Percentiles rank a stretch among this genome's conserved stretches.
These are phyloP conservation scores for Sylvia atricapilla DNA, from an alignment of 2,113 vertebrate species.

Conservation along the genomic window DNA sequence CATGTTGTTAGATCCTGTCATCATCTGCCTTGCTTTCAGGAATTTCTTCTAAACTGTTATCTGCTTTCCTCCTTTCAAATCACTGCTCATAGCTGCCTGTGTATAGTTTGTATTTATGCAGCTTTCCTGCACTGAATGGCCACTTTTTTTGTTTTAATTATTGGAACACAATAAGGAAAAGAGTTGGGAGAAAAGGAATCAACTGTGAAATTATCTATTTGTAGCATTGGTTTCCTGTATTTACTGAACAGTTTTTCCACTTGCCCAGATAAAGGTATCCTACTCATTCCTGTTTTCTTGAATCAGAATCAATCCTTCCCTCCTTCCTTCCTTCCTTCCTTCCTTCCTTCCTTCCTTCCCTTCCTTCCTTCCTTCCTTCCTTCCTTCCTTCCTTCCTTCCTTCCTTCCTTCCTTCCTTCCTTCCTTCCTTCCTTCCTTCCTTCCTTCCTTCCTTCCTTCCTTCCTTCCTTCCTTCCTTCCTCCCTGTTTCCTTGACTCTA, in stretches of 20 bases:
- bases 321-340: background rate
- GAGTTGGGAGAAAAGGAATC: background rate
- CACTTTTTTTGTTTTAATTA: background rate
- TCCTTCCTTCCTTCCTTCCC: background rate
- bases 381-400: background rate
- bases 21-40: background rate
- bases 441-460: background rate
- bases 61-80: background rate
- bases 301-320: background rate
- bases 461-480: background rate
- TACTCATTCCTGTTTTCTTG: background rate
- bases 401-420: background rate
- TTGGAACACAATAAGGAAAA: background rate
- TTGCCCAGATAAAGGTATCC: background rate
- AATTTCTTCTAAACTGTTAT: background rate
- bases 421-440: background rate
- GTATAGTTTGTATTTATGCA: background rate
- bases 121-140: background rate
- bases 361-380: background rate
- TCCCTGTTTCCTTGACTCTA: background rate
- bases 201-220: background rate
- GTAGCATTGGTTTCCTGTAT: background rate
- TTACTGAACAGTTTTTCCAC: conserved; percentile 17
- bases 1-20: background rate
- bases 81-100: background rate